phyloP scores from a whole-genome alignment of 2,797 vertebrate species.

The Geotrypetes seraphini region DNA sequence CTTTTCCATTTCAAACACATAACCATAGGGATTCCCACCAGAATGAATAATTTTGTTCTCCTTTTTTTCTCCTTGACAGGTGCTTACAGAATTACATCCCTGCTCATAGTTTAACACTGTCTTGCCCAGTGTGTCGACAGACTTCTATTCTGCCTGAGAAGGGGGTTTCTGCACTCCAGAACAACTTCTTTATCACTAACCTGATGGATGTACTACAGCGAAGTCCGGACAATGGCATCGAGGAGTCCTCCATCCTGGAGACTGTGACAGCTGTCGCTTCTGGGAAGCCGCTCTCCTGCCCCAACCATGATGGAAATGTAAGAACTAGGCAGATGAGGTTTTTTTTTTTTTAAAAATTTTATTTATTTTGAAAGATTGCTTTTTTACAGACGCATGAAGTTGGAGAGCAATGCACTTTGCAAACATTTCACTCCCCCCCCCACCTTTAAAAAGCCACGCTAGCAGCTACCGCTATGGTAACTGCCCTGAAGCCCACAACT shows the following conservation, averaged over 20 bases:
- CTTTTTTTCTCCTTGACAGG: conserved; percentile 47
- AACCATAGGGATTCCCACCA: no score
- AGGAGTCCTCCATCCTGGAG: conserved; percentile 72
- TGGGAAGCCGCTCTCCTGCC: conserved; percentile 83
- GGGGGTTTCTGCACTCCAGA: conserved; percentile 92
- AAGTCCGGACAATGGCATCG: conserved; percentile 71
- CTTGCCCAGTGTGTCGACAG: conserved; percentile 94
- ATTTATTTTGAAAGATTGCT: not conserved
- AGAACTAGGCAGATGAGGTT: no score
- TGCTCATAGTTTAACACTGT: conserved; percentile 87
- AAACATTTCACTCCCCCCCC: no score
- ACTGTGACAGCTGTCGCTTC: conserved; percentile 71
- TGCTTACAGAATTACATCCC: conserved; percentile 97
- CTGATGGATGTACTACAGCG: conserved; percentile 97
- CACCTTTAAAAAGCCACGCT: no score
- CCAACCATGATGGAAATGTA: conserved; percentile 92
- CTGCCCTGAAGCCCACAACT: no score
- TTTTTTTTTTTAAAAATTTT: no score
- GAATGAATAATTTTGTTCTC: no score
- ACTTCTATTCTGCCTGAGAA: conserved; percentile 97
- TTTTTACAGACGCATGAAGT: no score
- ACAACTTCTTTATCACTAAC: conserved; percentile 98
- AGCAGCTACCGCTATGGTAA: no score
- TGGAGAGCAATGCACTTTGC: not conserved
- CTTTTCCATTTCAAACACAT: no score